Evolutionary conservation across 2,797 vertebrate genomes (phyloP).

Genomic region (Falco peregrinus): DNA sequence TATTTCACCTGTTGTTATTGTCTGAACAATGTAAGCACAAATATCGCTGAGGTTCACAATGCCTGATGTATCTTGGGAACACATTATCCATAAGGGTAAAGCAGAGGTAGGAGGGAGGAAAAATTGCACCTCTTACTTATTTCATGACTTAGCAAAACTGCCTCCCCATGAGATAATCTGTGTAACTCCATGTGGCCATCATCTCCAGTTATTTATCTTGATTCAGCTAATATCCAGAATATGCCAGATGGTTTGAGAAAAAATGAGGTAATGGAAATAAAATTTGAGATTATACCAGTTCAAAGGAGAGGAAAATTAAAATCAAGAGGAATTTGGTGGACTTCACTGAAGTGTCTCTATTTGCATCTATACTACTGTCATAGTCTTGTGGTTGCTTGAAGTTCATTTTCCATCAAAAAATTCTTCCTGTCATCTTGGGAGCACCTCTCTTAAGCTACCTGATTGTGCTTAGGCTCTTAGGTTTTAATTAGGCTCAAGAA

Average conservation of each 20-base stretch:
- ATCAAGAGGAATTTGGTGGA: not conserved
- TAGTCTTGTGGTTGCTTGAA: not conserved
- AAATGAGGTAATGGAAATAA: not conserved
- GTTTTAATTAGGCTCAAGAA: conserved; percentile 25
- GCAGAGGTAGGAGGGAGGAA: not conserved
- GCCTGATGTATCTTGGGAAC: not conserved
- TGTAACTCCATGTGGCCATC: not conserved
- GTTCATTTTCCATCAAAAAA: not conserved
- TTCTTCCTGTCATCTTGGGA: not conserved
- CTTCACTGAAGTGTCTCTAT: not conserved
- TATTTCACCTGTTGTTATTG: conserved; percentile 19
- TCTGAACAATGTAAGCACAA: not conserved
- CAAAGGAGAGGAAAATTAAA: conserved; percentile 18
- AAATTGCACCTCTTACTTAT: not conserved
- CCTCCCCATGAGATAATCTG: not conserved
- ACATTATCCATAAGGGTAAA: not conserved
- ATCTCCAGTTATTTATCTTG: not conserved
- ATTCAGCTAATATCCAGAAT: not conserved
- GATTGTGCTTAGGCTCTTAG: conserved; percentile 13
- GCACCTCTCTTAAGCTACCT: conserved; percentile 5
- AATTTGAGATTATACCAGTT: not conserved
- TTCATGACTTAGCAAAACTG: not conserved
- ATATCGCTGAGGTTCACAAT: not conserved
- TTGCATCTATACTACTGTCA: conserved; percentile 3
- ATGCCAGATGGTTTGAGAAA: not conserved